phyloP scores from a whole-genome alignment of 2,113 vertebrate genomes.

The Mola mola region DNA sequence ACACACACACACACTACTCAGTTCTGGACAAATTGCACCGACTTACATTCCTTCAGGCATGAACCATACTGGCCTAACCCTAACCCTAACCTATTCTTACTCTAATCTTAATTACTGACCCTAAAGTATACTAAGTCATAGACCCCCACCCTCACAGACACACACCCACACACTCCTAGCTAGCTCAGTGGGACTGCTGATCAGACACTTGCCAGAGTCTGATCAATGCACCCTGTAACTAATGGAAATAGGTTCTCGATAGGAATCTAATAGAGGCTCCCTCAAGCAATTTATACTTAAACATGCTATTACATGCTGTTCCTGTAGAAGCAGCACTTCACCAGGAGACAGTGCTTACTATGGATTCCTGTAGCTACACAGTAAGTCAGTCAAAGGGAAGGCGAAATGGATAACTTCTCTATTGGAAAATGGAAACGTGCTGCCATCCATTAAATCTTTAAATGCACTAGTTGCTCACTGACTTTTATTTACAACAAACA shows the following conservation, averaged over 20 bases:
- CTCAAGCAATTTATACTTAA: slow-evolving; percentile 59
- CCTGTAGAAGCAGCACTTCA: slow-evolving; percentile 59
- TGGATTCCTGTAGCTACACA: slow-evolving; percentile 19
- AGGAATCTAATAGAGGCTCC: slow-evolving; percentile 69
- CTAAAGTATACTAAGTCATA: no score
- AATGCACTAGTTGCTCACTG: neutral
- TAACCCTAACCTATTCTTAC: no score
- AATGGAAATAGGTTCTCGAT: slow-evolving; percentile 70
- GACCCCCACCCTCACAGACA: slow-evolving; percentile 3
- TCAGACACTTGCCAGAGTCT: slow-evolving; percentile 39
- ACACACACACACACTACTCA: no score
- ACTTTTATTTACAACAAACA: neutral
- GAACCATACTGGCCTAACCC: no score
- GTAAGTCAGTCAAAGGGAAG: neutral
- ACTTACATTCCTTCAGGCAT: no score
- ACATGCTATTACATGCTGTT: slow-evolving; percentile 59
- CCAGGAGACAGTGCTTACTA: slow-evolving; percentile 34
- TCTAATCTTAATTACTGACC: no score
- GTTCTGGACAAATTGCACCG: no score
- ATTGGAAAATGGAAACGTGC: neutral
- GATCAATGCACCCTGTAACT: slow-evolving; percentile 68
- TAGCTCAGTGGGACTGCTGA: slow-evolving; percentile 51
- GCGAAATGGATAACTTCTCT: neutral
- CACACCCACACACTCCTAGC: slow-evolving; percentile 6
- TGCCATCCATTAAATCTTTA: neutral